phyloP scores from a whole-genome alignment of 2,113 vertebrate species.

The Paramormyrops kingsleyae region DNA sequence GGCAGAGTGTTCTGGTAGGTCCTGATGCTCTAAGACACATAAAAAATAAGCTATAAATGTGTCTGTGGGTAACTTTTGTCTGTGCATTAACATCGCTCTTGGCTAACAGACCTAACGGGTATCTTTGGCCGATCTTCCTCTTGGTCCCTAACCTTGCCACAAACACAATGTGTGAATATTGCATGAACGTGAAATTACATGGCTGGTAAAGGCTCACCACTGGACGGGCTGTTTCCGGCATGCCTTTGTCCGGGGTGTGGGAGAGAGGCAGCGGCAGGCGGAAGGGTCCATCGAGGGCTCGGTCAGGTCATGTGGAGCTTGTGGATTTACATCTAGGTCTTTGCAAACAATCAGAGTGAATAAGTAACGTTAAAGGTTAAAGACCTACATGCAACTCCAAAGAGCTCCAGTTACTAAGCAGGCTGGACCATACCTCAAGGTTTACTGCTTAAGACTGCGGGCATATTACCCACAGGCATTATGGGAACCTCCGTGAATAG shows the following conservation, averaged over 20 bases:
- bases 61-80: background rate
- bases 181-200: background rate
- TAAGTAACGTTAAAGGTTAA: background rate
- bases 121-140: background rate
- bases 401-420: background rate
- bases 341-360: background rate
- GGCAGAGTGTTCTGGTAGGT: background rate
- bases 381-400: background rate
- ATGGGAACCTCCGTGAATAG: background rate
- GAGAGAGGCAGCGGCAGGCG: background rate
- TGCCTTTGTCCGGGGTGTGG: background rate
- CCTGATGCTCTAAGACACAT: background rate
- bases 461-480: background rate
- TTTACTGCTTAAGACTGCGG: background rate
- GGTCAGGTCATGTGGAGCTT: background rate
- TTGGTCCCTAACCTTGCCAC: background rate
- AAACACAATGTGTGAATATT: background rate
- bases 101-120: background rate
- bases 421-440: background rate
- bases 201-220: background rate
- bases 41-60: background rate
- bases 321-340: background rate
- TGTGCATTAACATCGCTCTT: background rate
- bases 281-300: background rate
- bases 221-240: background rate